Base-by-base conservation (phyloP, 2,888 invertebrate genomes). In the Ypsolopha sequella region DNA sequence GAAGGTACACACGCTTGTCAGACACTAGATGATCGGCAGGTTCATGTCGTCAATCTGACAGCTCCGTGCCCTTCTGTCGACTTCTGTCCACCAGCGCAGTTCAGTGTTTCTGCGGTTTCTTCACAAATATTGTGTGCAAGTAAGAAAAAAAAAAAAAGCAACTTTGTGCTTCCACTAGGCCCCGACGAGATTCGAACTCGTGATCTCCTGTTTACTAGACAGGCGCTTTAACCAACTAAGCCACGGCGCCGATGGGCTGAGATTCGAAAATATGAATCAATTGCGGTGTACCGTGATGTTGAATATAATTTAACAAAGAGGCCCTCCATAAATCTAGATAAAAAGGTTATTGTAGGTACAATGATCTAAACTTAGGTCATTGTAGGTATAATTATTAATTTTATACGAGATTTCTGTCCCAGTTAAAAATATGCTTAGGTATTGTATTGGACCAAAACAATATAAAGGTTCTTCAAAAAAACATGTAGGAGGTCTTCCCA, bases 221-320 rank as follows among this genome's bases (percentile, higher is more conserved):
- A 86, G 85, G 85, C 85, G 85, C 85, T 85, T 85, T 85, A 85
- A 85, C 85, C 85, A 85, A 86, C 84, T 85, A 85, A 85, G 86
- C 87, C 85, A 86, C 86, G 86, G 85, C 87, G 87, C 87, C 86
- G 68, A 51, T 78, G 60, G 0, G 0, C 0, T 0, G 0, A 0
- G 0, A 0, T 2, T 0, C 51, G 69, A 82, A 81, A 80, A 63
- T 70, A 62, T 14, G 1, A 9, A 43, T 14, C 24, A 43, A 7
- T 14, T 41, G 13, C 41, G n/a, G 11, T n/a, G 13, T 7, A 2
- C 10, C 6, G 41, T 0, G 9, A 10, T 41, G 13, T 41, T 7
- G 24, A 24, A 3, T 24, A 24, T 24, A 24, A n/a, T 24, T 24
- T 4, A 4, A 24, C 24, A 24, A 24, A 24, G 2, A 24, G 2